Evolutionary conservation across 2,888 invertebrate genomes (phyloP).

Genomic region (Idaea straminata): DNA sequence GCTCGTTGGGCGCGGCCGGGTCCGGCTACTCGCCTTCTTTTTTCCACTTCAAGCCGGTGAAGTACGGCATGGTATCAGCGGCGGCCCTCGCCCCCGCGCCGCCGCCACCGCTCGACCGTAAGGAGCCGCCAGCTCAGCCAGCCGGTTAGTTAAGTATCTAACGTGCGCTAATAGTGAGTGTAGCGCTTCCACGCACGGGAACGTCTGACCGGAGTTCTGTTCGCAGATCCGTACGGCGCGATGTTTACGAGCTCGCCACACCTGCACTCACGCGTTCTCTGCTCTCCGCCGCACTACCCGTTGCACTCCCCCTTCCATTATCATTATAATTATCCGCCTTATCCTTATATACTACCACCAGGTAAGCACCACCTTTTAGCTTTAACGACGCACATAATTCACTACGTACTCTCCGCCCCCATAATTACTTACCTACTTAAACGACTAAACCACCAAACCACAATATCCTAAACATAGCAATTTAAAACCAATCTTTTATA

Average conservation of each 20-base stretch:
- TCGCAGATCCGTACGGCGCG: slow-evolving; percentile 73
- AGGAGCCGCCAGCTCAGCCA: slow-evolving; percentile 77
- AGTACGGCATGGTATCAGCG: slow-evolving; percentile 85
- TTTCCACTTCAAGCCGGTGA: slow-evolving; percentile 94
- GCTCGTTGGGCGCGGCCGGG: slow-evolving; percentile 87
- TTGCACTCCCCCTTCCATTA: slow-evolving; percentile 75
- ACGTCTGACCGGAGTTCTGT: slow-evolving; percentile 60
- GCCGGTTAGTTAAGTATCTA: slow-evolving; percentile 81
- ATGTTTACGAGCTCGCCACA: slow-evolving; percentile 68
- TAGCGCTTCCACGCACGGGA: slow-evolving; percentile 66
- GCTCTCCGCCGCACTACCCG: slow-evolving; percentile 75
- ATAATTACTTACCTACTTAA: slow-evolving; percentile 11
- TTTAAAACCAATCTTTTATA: too few relatives aligned
- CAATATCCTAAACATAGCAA: too few relatives aligned
- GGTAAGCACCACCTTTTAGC: slow-evolving; percentile 44
- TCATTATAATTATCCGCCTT: slow-evolving; percentile 73
- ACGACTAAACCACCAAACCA: not conserved
- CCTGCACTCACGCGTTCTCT: slow-evolving; percentile 72
- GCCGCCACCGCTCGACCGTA: slow-evolving; percentile 73
- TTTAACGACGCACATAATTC: too few relatives aligned
- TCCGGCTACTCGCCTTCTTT: slow-evolving; percentile 95
- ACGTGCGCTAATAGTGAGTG: slow-evolving; percentile 70
- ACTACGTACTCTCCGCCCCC: not conserved
- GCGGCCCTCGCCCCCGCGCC: slow-evolving; percentile 59
- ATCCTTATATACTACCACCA: slow-evolving; percentile 73